Base-by-base conservation (phyloP, 37 sponge, comb jelly and placozoan genomes). In the Petrosia ficiformis region DNA sequence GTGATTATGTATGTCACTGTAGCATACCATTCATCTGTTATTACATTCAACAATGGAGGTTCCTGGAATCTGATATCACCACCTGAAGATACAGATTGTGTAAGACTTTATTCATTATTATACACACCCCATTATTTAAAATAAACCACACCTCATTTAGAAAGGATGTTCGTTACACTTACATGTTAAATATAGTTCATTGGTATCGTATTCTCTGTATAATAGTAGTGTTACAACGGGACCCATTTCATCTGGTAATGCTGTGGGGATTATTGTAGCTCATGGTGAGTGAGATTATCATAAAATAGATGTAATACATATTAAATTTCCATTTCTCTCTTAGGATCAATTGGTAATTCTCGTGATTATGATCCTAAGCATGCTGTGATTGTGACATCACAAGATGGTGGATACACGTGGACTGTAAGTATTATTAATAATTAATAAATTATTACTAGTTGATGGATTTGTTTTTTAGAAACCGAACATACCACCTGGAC, bases 1-100 rank as follows among this genome's bases (percentile, higher is more conserved):
- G 54, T 19, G 10, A 16, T 16, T 48, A 19, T 10, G 10, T 16
- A 48, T 48, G 54, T 16, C 16, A 48, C 37, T 52, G 40, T 29
- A 21, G 57, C 42, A 28, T 64, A 68, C 58, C 86, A 79, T 67
- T 67, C 72, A 4, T 67, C 80, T 39, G 73, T 57, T 59, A 84
- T 89, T 37, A 79, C 90, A 39, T 89, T 84, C 71, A 73, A 89
- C 61, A 89, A 84, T 65, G 90, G 90, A 29, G 90, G 67, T 16
- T 21, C 1, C 14, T 89, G 90, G 90, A 30, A 70, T 16, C 71
- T 60, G 31, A 69, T 89, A 19, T 31, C 36, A 33, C 76, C 83
- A 32, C 28, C 63, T 6, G 32, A 39, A 3, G 57, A 31, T 2
- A 42, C 64, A 43, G 3, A 22, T 56, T 79, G 80, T 57, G 85